Evolutionary conservation across 1,140 invertebrate genomes (phyloP), one percentile per base, ranked within the genome.

Genomic region (Philopotamus ludificatus): DNA sequence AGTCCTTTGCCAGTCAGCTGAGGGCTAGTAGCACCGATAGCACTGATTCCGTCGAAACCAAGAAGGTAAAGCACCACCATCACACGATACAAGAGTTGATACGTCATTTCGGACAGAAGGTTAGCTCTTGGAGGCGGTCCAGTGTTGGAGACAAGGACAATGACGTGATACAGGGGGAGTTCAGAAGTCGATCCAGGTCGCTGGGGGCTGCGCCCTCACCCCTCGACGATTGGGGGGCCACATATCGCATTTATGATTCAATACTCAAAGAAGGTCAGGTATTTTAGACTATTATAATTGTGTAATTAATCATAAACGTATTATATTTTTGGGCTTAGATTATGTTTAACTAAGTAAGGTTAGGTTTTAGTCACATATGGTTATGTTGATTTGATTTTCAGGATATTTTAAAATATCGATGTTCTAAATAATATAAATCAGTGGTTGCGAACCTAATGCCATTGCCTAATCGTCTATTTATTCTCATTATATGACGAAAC

Each of bases 171-270:
- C 80, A 79, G 73, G 81, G 78, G 41, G 86, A 88, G 54, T 91
- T 91, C 68, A 80, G 90, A 7, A 84, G 84, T 39, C 81, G 91
- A 22, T 91, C 89, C 18, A 89, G 89, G 73, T 91, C 89, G 23
- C 74, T 92, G 62, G 90, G 92, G 73, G 87, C 85, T 4, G 82
- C 84, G 59, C 78, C 83, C 4, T 72, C 63, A 9, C 71, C 72
- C 50, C 71, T 86, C 4, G 79, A 84, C 59, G 90, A 92, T 72
- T 91, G 89, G 73, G 90, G 88, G 39, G 83, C 88, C 8, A 91
- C 90, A 8, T 93, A 93, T 73, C 83, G 86, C 72, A 92, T 93
- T 70, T 93, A 87, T 73, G 89, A 93, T 68, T 82, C 82, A 50
- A 93, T 93, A 66, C 77, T 93, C 1, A 83, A 82, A 80, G 88